Base-by-base conservation (phyloP, 2,888 invertebrate genomes). In the Uloborus plumipes region DNA sequence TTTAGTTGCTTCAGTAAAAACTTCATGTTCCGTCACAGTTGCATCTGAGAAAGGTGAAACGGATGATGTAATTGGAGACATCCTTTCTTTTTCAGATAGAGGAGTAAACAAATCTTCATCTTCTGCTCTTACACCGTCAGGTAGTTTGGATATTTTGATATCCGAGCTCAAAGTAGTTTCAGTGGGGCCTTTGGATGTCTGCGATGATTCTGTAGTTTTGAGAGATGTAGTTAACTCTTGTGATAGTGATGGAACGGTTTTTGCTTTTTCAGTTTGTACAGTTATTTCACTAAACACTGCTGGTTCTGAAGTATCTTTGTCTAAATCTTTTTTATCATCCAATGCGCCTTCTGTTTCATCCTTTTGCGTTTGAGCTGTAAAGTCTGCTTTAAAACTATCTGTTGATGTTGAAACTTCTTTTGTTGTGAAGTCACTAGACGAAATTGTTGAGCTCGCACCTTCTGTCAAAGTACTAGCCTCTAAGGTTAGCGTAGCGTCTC, bases 1-100 rank as follows among this genome's bases (percentile, higher is more conserved):
- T 61, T 66, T 16, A 22, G 62, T 22, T 51, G 59, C 51, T 78
- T 78, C 78, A n/a, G 78, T 78, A 59, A 72, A 15, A 13, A 58
- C 31, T 26, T 70, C 71, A 49, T 49, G 50, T 26, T 70, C 58
- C n/a, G 55, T 62, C 11, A 20, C 16, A 14, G 55, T 55, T 55
- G 55, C n/a, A 55, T 55, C 55, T 55, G 9, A 1, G 9, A 26
- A 18, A 26, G 50, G 14, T 49, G 18, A 20, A 49, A 39, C 39
- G 11, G 39, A 39, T 7, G 39, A 39, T 39, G 58, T 18, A 58
- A n/a, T n/a, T 22, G 9, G 18, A 58, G 58, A n/a, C 13, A 58
- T n/a, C 16, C 22, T 58, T 58, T 58, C 18, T 58, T 58, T 22
- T 20, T n/a, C n/a, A 1, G 18, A 6, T n/a, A 3, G 4, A 15